Percentiles rank a stretch among this genome's conserved stretches.
These are phyloP conservation scores for Sphecodes monilicornis DNA, from an alignment of 2,888 invertebrate genomes.

Conservation along the genomic window DNA sequence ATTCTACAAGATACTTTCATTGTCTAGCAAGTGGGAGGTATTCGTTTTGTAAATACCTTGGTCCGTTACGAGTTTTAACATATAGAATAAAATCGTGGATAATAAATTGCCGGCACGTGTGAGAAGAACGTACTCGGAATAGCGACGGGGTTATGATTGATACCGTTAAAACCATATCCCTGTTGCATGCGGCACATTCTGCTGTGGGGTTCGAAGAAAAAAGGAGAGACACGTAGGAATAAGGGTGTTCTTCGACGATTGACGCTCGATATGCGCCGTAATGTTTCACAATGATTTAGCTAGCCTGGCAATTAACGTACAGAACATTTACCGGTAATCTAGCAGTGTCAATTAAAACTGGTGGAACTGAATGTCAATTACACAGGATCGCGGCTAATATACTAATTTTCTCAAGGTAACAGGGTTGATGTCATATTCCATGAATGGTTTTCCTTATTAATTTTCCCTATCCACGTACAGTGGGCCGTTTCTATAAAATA, in stretches of 20 bases:
- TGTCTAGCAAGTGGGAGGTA: background rate
- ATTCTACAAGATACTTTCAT: constrained; percentile 30
- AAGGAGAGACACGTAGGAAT: background rate
- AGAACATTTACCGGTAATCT: background rate
- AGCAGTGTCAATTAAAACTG: background rate
- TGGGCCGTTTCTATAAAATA: background rate
- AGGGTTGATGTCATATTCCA: background rate
- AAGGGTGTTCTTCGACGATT: constrained; percentile 23
- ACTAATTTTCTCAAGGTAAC: background rate
- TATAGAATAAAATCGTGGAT: constrained; percentile 50
- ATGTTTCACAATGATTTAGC: constrained; percentile 26
- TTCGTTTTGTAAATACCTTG: background rate
- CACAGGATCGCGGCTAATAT: background rate
- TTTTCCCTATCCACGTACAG: background rate
- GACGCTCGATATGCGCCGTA: constrained; percentile 2
- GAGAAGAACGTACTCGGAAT: constrained; percentile 37
- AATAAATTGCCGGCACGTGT: constrained; percentile 70
- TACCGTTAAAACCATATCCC: constrained; percentile 80
- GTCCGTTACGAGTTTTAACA: constrained; percentile 49
- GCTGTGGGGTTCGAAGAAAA: constrained; percentile 14
- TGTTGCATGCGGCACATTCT: constrained; percentile 63
- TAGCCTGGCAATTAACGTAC: background rate
- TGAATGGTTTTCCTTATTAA: background rate
- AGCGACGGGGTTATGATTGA: constrained; percentile 76
- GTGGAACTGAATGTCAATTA: constrained; percentile 10